Evolutionary conservation across 2,888 invertebrate genomes (phyloP), one percentile per base, ranked within the genome.

Genomic region (Eretmocerus hayati): DNA sequence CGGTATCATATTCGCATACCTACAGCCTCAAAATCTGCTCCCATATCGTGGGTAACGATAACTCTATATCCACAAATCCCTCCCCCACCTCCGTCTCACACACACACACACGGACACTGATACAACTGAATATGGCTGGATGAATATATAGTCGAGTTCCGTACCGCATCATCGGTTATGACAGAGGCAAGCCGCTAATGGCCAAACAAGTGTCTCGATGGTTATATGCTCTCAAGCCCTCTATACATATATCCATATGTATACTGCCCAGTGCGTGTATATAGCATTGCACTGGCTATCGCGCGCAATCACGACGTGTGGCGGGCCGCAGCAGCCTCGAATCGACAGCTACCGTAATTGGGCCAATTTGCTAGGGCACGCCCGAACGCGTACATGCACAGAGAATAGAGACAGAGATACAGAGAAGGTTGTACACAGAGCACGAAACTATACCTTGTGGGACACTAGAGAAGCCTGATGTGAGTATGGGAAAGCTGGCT

Each of bases 311-410:
- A 63, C 61, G 59, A 61, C 60, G 45, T 23, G 39, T n/a, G 54
- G 41, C 41, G 56, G 47, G 41, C 22, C 36, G 19, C 36, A 33
- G 33, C 33, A n/a, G 33, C 33, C 15, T 36, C 39, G 59, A 63
- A 62, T 62, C 63, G 61, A 62, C 62, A 62, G 57, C 54, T n/a
- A n/a, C n/a, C 60, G 59, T 63, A 64, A 64, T 65, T 66, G 65
- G 58, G 57, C 59, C 59, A 62, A 62, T 62, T 64, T 61, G 58
- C 50, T 31, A 39, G 51, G n/a, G 32, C 31, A 11, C 23, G 41
- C 36, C 21, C 40, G 26, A 11, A 11, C 16, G 26, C n/a, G 19
- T 4, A 21, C 39, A 8, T 21, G 36, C n/a, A 13, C 15, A n/a
- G n/a, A n/a, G n/a, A n/a, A n/a, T n/a, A n/a, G n/a, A n/a, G n/a